Conservation (phyloP, 92 coral and sea anemone genomes). For the Chrysogorgia sp. region DNA sequence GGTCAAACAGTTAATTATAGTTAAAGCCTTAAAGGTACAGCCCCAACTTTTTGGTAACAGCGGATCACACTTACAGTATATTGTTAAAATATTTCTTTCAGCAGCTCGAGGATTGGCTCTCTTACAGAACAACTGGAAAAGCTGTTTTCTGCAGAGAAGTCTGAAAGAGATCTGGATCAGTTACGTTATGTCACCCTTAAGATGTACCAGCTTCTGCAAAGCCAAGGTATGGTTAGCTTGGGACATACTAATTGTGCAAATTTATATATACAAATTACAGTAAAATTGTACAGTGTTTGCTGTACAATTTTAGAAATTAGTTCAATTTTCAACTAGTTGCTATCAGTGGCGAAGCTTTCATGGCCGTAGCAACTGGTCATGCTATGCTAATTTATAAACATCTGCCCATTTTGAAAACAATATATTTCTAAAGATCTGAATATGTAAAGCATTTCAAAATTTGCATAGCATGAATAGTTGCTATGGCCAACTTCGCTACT, state of each 20-base stretch:
- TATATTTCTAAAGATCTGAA: too few relatives aligned
- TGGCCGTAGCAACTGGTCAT: too few relatives aligned
- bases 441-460: too few relatives aligned
- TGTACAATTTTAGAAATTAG: neutral
- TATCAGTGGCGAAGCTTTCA: neutral
- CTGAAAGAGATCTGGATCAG: slow-evolving; percentile 85
- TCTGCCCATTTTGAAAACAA: too few relatives aligned
- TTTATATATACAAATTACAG: neutral
- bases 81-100: neutral
- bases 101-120: slow-evolving; percentile 83
- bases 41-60: neutral
- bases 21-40: neutral
- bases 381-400: too few relatives aligned
- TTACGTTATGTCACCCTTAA: slow-evolving; percentile 92
- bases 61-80: neutral
- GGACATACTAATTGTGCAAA: neutral
- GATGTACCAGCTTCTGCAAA: slow-evolving; percentile 85
- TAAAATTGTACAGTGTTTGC: neutral
- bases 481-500: too few relatives aligned
- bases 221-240: slow-evolving; percentile 72
- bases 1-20: neutral
- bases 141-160: slow-evolving; percentile 72
- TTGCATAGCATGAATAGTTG: too few relatives aligned
- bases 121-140: slow-evolving; percentile 88
- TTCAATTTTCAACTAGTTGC: too few relatives aligned